Conservation (phyloP, 2,888 invertebrate species). For the Cyaniris semiargus region DNA sequence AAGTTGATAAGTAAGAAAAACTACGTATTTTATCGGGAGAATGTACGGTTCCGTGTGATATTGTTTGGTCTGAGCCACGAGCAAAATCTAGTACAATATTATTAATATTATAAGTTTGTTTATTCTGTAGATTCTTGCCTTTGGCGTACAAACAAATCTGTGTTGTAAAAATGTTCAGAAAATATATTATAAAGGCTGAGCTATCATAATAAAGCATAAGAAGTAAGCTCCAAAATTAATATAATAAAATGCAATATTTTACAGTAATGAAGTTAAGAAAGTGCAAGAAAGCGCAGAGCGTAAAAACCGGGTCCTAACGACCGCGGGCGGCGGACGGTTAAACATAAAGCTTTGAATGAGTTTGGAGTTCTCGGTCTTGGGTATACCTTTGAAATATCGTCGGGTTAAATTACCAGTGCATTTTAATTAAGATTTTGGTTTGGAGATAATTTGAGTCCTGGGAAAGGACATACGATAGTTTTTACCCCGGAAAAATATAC, state of each 20-base stretch:
- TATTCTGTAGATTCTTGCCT: neutral
- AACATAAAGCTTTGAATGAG: constrained; percentile 22
- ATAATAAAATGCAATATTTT: neutral
- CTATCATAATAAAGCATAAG: neutral
- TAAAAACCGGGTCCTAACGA: neutral
- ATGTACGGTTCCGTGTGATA: too few relatives aligned
- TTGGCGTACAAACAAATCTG: neutral
- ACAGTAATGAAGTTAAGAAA: constrained; percentile 4
- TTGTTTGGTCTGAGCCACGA: too few relatives aligned
- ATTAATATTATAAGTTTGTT: neutral
- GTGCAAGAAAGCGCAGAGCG: neutral
- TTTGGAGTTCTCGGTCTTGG: constrained; percentile 5
- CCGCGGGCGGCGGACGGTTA: constrained; percentile 1
- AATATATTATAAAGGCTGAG: neutral
- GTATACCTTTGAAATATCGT: neutral
- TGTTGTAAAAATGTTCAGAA: neutral
- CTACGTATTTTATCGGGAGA: too few relatives aligned
- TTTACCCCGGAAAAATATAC: too few relatives aligned
- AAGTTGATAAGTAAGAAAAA: too few relatives aligned
- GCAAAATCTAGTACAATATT: neutral
- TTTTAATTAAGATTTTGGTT: neutral
- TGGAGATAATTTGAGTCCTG: too few relatives aligned
- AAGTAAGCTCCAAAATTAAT: neutral
- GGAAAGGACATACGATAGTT: too few relatives aligned
- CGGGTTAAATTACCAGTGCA: neutral